phyloP scores from a whole-genome alignment of 2,797 vertebrate genomes.

The Eurystomus glaucurus region DNA sequence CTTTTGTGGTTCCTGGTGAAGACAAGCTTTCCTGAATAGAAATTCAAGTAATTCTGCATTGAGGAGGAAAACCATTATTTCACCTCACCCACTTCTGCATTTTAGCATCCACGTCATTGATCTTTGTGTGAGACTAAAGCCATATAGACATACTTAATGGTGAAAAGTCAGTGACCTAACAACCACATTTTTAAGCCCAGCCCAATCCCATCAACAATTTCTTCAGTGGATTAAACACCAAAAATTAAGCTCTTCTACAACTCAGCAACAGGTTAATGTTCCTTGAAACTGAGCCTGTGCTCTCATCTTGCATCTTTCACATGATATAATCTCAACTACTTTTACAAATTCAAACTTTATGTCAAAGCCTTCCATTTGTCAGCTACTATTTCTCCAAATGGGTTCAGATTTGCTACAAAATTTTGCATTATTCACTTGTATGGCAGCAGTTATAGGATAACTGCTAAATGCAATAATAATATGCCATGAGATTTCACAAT shows the following conservation, averaged over 20 bases:
- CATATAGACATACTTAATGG: not conserved
- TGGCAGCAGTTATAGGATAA: not conserved
- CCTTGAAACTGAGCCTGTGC: not conserved
- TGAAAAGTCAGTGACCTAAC: not conserved
- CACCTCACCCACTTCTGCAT: not conserved
- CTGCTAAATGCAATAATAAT: not conserved
- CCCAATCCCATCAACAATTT: not conserved
- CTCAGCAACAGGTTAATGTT: not conserved
- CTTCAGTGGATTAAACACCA: not conserved
- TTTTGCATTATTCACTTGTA: not conserved
- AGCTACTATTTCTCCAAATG: not conserved
- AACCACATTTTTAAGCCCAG: not conserved
- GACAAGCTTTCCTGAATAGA: not conserved
- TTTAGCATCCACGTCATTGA: not conserved
- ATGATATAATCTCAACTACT: rapidly evolving
- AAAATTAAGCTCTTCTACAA: not conserved
- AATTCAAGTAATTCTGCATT: not conserved
- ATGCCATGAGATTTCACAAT: not conserved
- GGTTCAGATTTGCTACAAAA: not conserved
- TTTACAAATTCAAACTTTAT: not conserved
- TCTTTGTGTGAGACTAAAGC: not conserved
- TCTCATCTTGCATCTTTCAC: not conserved
- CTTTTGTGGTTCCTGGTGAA: not conserved
- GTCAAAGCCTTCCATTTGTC: not conserved
- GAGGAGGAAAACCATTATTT: not conserved